Percentiles rank a stretch among this genome's conserved stretches.
phyloP scores from a whole-genome alignment of 2,113 vertebrate species.

The Oreochromis spilurus region DNA sequence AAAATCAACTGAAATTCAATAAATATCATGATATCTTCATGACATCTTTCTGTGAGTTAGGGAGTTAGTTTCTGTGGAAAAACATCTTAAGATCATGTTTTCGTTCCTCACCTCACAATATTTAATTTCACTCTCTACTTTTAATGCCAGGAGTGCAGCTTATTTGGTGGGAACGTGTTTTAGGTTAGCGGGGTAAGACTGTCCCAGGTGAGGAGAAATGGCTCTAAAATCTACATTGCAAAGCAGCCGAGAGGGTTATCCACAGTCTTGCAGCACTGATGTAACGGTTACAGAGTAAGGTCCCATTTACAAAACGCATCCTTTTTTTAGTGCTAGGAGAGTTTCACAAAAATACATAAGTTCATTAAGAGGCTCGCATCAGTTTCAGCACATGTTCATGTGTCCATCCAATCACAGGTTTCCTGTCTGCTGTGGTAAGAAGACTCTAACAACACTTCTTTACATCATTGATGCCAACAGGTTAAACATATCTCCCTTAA shows the following conservation, averaged over 20 bases:
- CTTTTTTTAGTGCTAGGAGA: background rate
- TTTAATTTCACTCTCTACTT: background rate
- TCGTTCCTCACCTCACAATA: background rate
- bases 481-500: background rate
- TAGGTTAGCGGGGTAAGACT: background rate
- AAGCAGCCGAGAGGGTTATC: background rate
- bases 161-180: background rate
- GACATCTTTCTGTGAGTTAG: background rate
- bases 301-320: background rate
- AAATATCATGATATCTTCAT: background rate
- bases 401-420: background rate
- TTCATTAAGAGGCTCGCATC: background rate
- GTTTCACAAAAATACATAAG: background rate
- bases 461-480: background rate
- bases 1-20: background rate
- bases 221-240: background rate
- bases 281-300: constrained; percentile 39
- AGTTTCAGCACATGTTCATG: background rate
- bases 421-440: background rate
- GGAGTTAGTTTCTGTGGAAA: fast-evolving
- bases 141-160: background rate
- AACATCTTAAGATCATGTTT: fast-evolving
- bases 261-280: constrained; percentile 44
- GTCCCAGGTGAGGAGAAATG: constrained; percentile 32
- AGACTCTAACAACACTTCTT: background rate